Conservation (phyloP, 2,113 vertebrate genomes). For the Marcusenius ussheri region DNA sequence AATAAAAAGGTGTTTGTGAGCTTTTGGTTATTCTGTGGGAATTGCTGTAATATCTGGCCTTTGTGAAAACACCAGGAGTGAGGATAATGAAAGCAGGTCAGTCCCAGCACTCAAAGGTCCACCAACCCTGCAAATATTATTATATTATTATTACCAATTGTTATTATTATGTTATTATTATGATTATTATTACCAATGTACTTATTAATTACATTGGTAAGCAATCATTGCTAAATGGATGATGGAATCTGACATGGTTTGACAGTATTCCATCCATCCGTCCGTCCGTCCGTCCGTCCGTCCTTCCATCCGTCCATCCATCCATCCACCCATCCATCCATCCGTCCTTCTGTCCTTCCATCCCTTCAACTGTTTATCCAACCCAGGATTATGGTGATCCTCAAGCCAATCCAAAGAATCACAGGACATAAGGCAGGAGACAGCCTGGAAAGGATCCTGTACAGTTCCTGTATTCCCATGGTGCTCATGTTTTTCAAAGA, state of each 20-base stretch:
- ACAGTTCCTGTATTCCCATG: not conserved
- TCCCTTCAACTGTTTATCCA: not conserved
- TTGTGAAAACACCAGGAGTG: not conserved
- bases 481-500: not conserved
- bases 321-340: not conserved
- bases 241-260: not conserved
- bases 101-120: not conserved
- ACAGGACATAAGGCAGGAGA: not conserved
- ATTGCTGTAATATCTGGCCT: not conserved
- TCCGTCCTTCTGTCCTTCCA: not conserved
- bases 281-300: not conserved
- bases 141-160: too few relatives aligned
- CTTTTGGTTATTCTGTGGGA: not conserved
- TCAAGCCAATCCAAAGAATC: not conserved
- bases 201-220: not conserved
- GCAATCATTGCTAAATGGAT: not conserved
- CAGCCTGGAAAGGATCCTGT: not conserved
- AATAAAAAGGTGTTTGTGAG: too few relatives aligned
- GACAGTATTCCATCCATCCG: not conserved
- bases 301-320: not conserved
- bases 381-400: not conserved
- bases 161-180: too few relatives aligned
- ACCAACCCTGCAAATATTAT: not conserved
- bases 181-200: too few relatives aligned
- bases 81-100: not conserved